Base-by-base conservation (phyloP, 2,113 vertebrate species). In the Urocynchramus pylzowi region DNA sequence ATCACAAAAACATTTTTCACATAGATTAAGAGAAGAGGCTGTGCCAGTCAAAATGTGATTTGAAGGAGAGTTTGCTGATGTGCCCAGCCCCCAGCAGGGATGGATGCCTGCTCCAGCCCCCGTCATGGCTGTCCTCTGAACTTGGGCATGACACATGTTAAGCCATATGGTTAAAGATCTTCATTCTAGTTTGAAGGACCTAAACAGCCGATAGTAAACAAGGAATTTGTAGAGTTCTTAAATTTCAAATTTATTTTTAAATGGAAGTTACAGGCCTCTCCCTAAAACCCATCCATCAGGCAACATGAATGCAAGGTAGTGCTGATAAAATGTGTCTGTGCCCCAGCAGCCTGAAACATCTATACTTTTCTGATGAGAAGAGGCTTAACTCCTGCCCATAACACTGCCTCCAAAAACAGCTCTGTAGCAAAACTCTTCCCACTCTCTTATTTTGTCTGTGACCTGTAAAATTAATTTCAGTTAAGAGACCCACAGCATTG, bases 91-190 rank as follows among this genome's bases (percentile, higher is more conserved):
- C 11, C 1, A 2, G 45, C 12, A 9, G 21, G 31, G 20, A 63
- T 5, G 21, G 35, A 61, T 37, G 10, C 12, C 53, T 61, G 16
- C 19, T 52, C 39, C 3, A 3, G 41, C 9, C 37, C 45, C 33
- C 0, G 0, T 33, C 4, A 3, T 3, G 10, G n/a, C 21, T 49
- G 11, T 90, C 64, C 45, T 81, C 68, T 65, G 21, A 88, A 78
- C 42, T 15, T 15, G 1, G 7, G 27, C 13, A 82, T 3, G 0
- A 57, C 10, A 44, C 13, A 42, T 1, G 1, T 39, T 70, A 20
- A 20, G 31, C 10, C 3, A 3, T 22, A 52, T 18, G 10, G 21
- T 6, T 69, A 57, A 56, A 26, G 8, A 22, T 21, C n/a, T 49
- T 65, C 42, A 41, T 6, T 41, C 28, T 53, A 45, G 21, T 56